Percentiles rank a stretch among this genome's conserved stretches.
Evolutionary conservation across 1,140 invertebrate species (phyloP).

Genomic region (Paraescarpia echinospica): DNA sequence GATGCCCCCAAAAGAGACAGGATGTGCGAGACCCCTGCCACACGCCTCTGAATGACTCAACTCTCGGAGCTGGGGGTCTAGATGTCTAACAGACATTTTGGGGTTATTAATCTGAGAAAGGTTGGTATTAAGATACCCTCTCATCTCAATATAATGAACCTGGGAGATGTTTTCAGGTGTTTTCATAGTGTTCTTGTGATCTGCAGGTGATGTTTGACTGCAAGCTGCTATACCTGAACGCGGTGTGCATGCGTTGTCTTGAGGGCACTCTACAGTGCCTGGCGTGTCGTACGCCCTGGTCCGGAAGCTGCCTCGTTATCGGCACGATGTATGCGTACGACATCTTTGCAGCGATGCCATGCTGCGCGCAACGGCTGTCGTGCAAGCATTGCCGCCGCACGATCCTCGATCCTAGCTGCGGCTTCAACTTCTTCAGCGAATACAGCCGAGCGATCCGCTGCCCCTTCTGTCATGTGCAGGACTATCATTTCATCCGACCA

Average conservation of each 20-base stretch:
- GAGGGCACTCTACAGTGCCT: conserved; percentile 74
- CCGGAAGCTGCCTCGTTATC: conserved; percentile 68
- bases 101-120: background rate
- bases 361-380: conserved; percentile 87
- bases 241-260: conserved; percentile 28
- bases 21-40: no score
- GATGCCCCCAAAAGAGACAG: no score
- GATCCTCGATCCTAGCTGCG: conserved; percentile 49
- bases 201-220: conserved; percentile 72
- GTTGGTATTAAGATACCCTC: background rate
- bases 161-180: no score
- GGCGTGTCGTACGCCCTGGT: conserved; percentile 76
- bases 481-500: conserved; percentile 93
- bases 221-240: conserved; percentile 82
- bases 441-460: conserved; percentile 90
- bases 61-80: background rate
- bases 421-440: conserved; percentile 90
- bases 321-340: conserved; percentile 98
- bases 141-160: background rate
- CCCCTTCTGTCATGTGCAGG: conserved; percentile 84
- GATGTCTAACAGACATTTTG: background rate
- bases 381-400: conserved; percentile 51
- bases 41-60: background rate
- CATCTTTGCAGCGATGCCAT: conserved; percentile 94
- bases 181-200: conserved; percentile 29